These are phyloP conservation scores for Petrophora chlorosata DNA, from an alignment of 2,888 invertebrate species.

Conservation along the genomic window DNA sequence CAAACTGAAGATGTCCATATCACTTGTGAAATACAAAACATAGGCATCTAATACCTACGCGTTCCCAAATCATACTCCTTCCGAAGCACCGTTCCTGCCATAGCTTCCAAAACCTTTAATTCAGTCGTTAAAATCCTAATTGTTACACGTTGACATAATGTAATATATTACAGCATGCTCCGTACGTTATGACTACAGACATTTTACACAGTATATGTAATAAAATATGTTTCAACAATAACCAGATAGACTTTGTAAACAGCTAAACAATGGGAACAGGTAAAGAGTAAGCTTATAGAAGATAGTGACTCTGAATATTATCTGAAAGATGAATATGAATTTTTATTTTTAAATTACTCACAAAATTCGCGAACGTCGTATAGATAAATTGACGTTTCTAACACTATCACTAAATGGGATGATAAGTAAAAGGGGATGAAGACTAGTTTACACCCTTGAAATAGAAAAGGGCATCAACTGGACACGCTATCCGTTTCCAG, in stretches of 20 bases:
- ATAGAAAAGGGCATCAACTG: constrained; percentile 13
- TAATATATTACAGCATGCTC: constrained; percentile 65
- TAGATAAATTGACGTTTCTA: constrained; percentile 26
- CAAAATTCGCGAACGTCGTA: constrained; percentile 36
- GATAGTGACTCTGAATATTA: constrained; percentile 52
- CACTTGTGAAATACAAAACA: background rate
- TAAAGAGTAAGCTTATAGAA: constrained; percentile 57
- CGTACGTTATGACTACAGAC: constrained; percentile 47
- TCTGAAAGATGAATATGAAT: constrained; percentile 43
- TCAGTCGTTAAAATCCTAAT: constrained; percentile 73
- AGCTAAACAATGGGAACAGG: constrained; percentile 66
- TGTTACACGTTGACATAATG: constrained; percentile 45
- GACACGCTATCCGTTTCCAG: constrained; percentile 14
- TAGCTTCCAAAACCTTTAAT: constrained; percentile 57
- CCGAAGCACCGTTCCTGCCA: constrained; percentile 36
- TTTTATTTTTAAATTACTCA: constrained; percentile 48
- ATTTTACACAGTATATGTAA: constrained; percentile 51
- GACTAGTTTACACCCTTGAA: constrained; percentile 14
- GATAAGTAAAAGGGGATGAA: constrained; percentile 13
- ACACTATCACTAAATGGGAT: constrained; percentile 16
- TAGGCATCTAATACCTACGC: constrained; percentile 12
- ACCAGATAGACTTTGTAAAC: constrained; percentile 79
- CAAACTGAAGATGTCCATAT: no score
- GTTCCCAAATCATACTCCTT: constrained; percentile 20
- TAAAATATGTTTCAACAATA: constrained; percentile 76